phyloP scores from a whole-genome alignment of 2,888 invertebrate species.

The Pandemis cinnamomeana region DNA sequence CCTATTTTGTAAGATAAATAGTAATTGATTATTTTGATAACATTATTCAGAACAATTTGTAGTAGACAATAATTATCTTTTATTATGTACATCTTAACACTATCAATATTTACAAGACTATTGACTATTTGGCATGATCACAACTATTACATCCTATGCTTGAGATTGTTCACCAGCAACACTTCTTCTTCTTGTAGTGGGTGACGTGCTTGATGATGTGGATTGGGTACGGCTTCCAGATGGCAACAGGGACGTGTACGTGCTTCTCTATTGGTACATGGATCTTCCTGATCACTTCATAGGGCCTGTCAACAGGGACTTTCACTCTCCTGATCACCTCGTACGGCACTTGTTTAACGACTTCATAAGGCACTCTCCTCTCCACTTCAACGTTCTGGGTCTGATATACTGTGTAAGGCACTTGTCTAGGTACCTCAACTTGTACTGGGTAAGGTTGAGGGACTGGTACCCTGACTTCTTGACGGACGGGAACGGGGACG shows the following conservation, averaged over 20 bases:
- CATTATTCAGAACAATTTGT: slow-evolving; percentile 10
- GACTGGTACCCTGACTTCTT: slow-evolving; percentile 75
- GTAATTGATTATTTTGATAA: slow-evolving; percentile 3
- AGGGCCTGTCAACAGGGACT: slow-evolving; percentile 74
- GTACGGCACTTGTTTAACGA: slow-evolving; percentile 71
- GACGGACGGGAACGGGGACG: slow-evolving; percentile 72
- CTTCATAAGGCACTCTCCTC: slow-evolving; percentile 75
- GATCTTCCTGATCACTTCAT: slow-evolving; percentile 77
- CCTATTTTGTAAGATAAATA: slow-evolving; percentile 5
- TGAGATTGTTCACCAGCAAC: slow-evolving; percentile 69
- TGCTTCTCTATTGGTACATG: slow-evolving; percentile 76
- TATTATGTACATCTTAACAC: slow-evolving; percentile 74
- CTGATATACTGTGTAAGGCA: slow-evolving; percentile 78
- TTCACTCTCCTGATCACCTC: slow-evolving; percentile 76
- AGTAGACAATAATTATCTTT: slow-evolving; percentile 4
- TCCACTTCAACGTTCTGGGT: slow-evolving; percentile 76
- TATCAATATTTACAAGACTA: slow-evolving; percentile 78
- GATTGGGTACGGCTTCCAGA: slow-evolving; percentile 79
- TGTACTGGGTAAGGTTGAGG: slow-evolving; percentile 79
- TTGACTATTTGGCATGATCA: slow-evolving; percentile 81
- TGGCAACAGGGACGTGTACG: slow-evolving; percentile 74
- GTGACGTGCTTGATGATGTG: slow-evolving; percentile 81
- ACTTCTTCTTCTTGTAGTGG: slow-evolving; percentile 79
- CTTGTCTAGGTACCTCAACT: slow-evolving; percentile 75
- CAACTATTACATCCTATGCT: slow-evolving; percentile 51